Percentiles rank a stretch among this genome's conserved stretches.
Evolutionary conservation across 2,888 invertebrate genomes (phyloP).

Genomic region (Pherbina coryleti): DNA sequence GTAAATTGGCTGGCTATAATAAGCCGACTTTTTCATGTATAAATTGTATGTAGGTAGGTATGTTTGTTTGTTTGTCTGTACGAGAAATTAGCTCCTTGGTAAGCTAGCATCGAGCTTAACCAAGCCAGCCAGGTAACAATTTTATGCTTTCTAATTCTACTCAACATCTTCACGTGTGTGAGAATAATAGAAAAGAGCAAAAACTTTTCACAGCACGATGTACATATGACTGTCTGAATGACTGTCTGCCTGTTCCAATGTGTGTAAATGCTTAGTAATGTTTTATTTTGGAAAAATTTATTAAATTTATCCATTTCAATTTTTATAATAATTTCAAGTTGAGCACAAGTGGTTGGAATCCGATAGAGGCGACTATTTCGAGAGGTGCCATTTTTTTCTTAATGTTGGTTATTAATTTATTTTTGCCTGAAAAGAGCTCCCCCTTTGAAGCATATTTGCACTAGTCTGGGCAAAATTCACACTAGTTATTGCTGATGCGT

Average conservation of each 20-base stretch:
- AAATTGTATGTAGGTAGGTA: too few relatives aligned
- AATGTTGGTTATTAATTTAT: background rate
- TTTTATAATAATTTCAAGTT: too few relatives aligned
- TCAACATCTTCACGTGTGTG: constrained; percentile 13
- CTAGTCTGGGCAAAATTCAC: constrained; percentile 1
- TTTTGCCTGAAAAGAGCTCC: background rate
- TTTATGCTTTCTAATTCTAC: constrained; percentile 44
- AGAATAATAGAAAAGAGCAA: background rate
- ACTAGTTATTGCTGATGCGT: background rate
- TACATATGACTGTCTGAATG: too few relatives aligned
- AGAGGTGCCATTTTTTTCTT: background rate
- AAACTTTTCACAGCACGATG: background rate
- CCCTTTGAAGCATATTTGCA: background rate
- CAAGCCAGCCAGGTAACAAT: constrained; percentile 24
- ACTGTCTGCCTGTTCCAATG: background rate
- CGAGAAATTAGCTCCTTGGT: background rate
- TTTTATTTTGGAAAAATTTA: background rate
- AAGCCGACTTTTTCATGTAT: too few relatives aligned
- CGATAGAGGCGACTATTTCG: too few relatives aligned
- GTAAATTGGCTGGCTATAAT: too few relatives aligned
- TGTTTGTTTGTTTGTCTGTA: background rate
- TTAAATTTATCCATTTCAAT: too few relatives aligned
- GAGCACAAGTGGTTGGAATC: too few relatives aligned
- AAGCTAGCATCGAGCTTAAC: background rate
- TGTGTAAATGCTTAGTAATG: background rate